These are phyloP conservation scores for Brachystomella parvula DNA, from an alignment of 1,140 invertebrate genomes.

Conservation along the genomic window DNA sequence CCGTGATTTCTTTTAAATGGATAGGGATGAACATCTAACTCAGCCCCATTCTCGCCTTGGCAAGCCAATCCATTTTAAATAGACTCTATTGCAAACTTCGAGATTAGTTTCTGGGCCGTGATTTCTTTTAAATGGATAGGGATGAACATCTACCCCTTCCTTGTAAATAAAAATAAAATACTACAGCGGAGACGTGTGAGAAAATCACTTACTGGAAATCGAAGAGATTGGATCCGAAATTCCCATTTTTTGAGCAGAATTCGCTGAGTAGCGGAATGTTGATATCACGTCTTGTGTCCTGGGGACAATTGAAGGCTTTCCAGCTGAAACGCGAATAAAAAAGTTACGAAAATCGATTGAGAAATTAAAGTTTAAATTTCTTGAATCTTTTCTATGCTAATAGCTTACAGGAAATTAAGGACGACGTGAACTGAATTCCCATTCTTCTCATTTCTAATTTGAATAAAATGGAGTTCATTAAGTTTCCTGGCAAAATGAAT, in stretches of 20 bases:
- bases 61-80: no score
- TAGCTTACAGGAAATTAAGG: constrained; percentile 24
- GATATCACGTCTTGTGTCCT: constrained; percentile 41
- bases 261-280: constrained; percentile 41
- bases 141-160: neutral
- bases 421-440: constrained; percentile 15
- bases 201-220: constrained; percentile 44
- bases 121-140: no score
- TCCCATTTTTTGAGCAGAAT: constrained; percentile 46
- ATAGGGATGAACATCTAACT: neutral
- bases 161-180: neutral
- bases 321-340: constrained; percentile 46
- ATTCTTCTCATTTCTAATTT: neutral
- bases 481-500: neutral
- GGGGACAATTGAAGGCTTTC: constrained; percentile 47
- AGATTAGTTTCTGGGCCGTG: no score
- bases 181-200: neutral
- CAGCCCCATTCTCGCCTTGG: no score
- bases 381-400: neutral
- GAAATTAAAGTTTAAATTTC: neutral
- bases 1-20: no score
- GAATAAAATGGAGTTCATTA: constrained; percentile 19
- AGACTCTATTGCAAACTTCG: no score
- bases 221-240: constrained; percentile 52
- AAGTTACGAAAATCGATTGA: neutral